Percentiles rank a stretch among this genome's conserved stretches.
Conservation (phyloP, 1,140 invertebrate species). For the Drosophila albomicans region DNA sequence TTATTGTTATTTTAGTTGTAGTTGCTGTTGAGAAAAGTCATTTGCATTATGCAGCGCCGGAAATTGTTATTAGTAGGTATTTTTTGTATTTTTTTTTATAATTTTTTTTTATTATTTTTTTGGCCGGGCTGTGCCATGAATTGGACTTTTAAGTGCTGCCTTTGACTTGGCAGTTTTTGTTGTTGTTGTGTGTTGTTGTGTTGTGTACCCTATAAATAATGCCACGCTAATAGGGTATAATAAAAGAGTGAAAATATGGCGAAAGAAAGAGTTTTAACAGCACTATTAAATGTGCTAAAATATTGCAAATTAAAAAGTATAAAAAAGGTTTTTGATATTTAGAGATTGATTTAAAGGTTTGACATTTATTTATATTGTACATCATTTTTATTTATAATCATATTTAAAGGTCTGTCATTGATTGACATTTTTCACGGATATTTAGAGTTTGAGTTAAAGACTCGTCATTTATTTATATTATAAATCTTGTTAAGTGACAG, state of each 20-base stretch:
- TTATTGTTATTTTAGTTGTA: constrained; percentile 49
- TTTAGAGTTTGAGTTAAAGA: not conserved
- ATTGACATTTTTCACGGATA: not conserved
- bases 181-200: constrained; percentile 14
- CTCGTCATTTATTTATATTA: not conserved
- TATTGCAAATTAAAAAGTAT: too few relatives aligned
- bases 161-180: constrained; percentile 65
- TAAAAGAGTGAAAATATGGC: not conserved
- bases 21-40: constrained; percentile 72
- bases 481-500: not conserved
- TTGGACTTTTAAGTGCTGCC: constrained; percentile 77
- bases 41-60: constrained; percentile 79
- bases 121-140: constrained; percentile 57
- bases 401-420: too few relatives aligned
- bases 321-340: not conserved
- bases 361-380: not conserved
- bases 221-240: not conserved
- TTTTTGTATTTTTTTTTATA: constrained; percentile 41
- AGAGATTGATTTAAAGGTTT: not conserved
- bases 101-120: constrained; percentile 38
- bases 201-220: constrained; percentile 22
- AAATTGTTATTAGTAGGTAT: constrained; percentile 78
- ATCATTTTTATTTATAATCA: not conserved
- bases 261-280: too few relatives aligned
- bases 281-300: too few relatives aligned